Percentiles rank a stretch among this genome's conserved stretches.
phyloP scores from a whole-genome alignment of 2,113 vertebrate species.

The Cinclus mexicanus region DNA sequence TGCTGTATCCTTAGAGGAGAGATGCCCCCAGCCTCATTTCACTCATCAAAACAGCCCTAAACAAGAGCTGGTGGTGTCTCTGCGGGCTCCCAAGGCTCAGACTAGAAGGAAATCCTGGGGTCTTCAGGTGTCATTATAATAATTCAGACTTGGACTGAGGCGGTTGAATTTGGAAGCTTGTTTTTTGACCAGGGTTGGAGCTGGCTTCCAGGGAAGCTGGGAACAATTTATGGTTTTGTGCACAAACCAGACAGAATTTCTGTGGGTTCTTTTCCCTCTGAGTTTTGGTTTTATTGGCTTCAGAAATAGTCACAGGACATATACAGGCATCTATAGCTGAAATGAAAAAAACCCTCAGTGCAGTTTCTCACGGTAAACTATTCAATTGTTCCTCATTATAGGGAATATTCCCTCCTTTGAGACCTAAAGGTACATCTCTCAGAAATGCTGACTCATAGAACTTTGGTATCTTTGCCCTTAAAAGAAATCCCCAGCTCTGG shows the following conservation, averaged over 20 bases:
- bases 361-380: not conserved
- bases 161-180: not conserved
- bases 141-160: not conserved
- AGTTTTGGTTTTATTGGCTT: constrained; percentile 11
- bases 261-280: not conserved
- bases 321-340: not conserved
- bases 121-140: not conserved
- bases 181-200: not conserved
- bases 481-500: not conserved
- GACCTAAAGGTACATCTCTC: not conserved
- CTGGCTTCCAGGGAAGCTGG: not conserved
- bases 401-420: constrained; percentile 14
- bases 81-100: not conserved
- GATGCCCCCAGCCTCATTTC: not conserved
- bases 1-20: not conserved
- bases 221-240: constrained; percentile 31
- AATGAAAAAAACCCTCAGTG: not conserved
- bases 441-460: constrained; percentile 20
- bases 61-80: not conserved
- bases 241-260: constrained; percentile 42
- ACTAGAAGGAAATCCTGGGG: not conserved
- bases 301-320: constrained; percentile 10
- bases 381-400: not conserved
- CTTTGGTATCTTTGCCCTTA: not conserved
- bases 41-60: not conserved